Evolutionary conservation across 2,113 vertebrate genomes (phyloP).

Genomic region (Hiodon tergisus): DNA sequence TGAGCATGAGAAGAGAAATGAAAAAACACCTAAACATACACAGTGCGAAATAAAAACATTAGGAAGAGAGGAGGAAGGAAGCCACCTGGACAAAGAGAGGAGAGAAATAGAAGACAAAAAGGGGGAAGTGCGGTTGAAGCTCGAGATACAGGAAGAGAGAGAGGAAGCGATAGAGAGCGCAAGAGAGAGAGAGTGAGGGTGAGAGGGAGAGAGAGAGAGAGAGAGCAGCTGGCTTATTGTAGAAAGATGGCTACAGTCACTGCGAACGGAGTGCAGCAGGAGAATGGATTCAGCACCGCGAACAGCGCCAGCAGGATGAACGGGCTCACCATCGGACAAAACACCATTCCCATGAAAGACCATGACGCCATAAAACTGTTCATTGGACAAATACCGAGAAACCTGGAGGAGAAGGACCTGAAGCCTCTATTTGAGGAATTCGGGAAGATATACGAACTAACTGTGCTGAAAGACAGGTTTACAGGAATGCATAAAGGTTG

Average conservation of each 20-base stretch:
- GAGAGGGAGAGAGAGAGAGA: slow-evolving; percentile 32
- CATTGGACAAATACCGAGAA: slow-evolving; percentile 93
- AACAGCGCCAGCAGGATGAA: slow-evolving; percentile 85
- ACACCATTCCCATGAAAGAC: slow-evolving; percentile 93
- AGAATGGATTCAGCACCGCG: slow-evolving; percentile 83
- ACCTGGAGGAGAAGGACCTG: slow-evolving; percentile 95
- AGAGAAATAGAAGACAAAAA: slow-evolving; percentile 26
- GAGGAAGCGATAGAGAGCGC: slow-evolving; percentile 40
- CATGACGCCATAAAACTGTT: slow-evolving; percentile 99
- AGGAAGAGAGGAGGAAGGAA: slow-evolving; percentile 1
- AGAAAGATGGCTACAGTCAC: slow-evolving; percentile 77
- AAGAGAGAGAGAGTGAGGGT: slow-evolving; percentile 41
- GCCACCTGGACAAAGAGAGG: slow-evolving; percentile 27
- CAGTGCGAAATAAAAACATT: slow-evolving; percentile 41
- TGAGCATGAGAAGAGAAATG: slow-evolving; percentile 31
- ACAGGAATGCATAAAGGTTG: slow-evolving; percentile 98
- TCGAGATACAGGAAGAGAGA: slow-evolving; percentile 32
- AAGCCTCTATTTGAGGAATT: slow-evolving; percentile 98
- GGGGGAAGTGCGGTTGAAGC: slow-evolving; percentile 23
- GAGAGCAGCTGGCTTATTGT: slow-evolving; percentile 58
- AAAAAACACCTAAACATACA: slow-evolving; percentile 43
- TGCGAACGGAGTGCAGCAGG: slow-evolving; percentile 73
- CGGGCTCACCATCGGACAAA: slow-evolving; percentile 76
- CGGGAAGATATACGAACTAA: slow-evolving; percentile 98
- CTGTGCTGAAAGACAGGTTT: slow-evolving; percentile 96